Conservation (phyloP, 2,113 vertebrate genomes). For the Nibea coibor region DNA sequence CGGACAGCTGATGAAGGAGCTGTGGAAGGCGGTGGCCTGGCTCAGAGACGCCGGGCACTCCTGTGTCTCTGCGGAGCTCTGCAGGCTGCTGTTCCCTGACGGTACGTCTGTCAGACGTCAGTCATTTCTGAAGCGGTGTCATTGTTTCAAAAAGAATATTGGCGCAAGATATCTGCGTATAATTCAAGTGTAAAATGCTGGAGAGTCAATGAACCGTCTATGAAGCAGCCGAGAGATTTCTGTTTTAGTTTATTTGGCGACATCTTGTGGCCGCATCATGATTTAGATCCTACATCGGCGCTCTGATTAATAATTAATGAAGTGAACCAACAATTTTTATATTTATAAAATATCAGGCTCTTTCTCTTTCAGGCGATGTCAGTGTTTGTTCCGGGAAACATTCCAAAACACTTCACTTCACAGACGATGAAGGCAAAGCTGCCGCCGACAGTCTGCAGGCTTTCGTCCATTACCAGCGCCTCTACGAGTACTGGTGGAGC, state of each 20-base stretch:
- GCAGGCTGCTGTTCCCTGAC: slow-evolving; percentile 85
- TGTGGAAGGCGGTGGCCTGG: slow-evolving; percentile 84
- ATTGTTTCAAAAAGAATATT: background rate
- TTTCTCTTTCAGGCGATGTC: slow-evolving; percentile 65
- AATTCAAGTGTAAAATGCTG: background rate
- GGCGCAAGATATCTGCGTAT: background rate
- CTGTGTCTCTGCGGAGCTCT: slow-evolving; percentile 85
- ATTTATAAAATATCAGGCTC: too few relatives aligned
- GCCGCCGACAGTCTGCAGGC: slow-evolving; percentile 87
- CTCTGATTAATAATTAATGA: too few relatives aligned
- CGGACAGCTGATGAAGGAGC: slow-evolving; percentile 75
- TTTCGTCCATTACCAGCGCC: slow-evolving; percentile 85
- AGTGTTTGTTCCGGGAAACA: slow-evolving; percentile 45
- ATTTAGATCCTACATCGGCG: background rate
- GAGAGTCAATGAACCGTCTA: background rate
- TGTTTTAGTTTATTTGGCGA: background rate
- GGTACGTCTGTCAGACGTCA: slow-evolving; percentile 71
- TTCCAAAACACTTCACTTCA: slow-evolving; percentile 71
- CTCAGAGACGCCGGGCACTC: slow-evolving; percentile 84
- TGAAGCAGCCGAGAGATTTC: background rate
- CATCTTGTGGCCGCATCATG: background rate
- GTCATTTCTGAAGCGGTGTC: background rate
- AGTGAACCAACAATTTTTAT: too few relatives aligned
- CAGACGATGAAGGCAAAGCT: slow-evolving; percentile 66
- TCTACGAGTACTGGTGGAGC: slow-evolving; percentile 93